Base-by-base conservation (phyloP, 2,797 vertebrate species). In the Cryptoblepharus egeriae region DNA sequence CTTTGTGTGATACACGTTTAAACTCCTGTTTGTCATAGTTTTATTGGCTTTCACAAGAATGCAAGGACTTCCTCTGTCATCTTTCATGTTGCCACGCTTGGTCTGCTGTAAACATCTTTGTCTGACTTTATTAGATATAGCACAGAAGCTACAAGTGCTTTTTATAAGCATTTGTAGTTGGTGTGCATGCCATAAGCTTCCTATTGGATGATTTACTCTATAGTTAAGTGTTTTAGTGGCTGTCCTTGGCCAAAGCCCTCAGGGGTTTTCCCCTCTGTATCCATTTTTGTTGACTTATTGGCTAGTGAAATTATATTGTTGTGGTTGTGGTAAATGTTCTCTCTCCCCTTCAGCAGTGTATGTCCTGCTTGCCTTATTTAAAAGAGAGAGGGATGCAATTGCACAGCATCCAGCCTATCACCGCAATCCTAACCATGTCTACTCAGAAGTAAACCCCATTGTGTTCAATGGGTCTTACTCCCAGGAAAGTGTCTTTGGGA, bases 51-150 rank as follows among this genome's bases (percentile, higher is more conserved):
- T 35, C 20, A 26, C 68, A 28, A 45, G 61, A 18, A n/a, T 39
- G 52, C 18, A 30, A 58, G 64, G 18, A 49, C 28, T 35, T 64
- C n/a, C 52, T 61, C 16, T 20, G 24, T 37, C 3, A 13, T 72
- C 65, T 64, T 57, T n/a, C 37, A 20, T 64, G 16, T 32, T 75
- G 45, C 55, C 9, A 15, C 12, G 11, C 37, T 79, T 57, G 39
- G 6, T 82, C 35, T 77, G 63, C 30, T 75, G 57, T 57, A 71
- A 60, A 64, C 76, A 82, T 16, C n/a, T 63, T 85, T 75, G 15
- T 57, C 30, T 32, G 28, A 42, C 35, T 83, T 83, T 83, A 72
- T 39, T 67, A 78, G 55, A 15, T 55, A 69, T 24, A 68, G 69
- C 16, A 45, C 32, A 82, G 60, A 79, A 45, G 10, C 58, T 82